A percentile compares a stretch with the other conserved stretches of the same genome.
Evolutionary conservation across 1,140 invertebrate genomes (phyloP).

Genomic region (Aphis gossypii): DNA sequence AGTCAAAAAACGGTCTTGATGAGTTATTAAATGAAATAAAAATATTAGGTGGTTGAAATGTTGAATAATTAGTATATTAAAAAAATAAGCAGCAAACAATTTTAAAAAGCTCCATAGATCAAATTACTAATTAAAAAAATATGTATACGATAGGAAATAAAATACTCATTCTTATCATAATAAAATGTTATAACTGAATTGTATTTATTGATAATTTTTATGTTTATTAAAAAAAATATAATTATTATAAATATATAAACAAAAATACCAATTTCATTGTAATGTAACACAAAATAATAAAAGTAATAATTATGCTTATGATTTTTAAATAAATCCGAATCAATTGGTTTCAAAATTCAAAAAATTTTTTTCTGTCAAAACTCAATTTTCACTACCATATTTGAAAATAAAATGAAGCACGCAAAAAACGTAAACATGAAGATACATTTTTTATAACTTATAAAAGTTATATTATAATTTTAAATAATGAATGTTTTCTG

Average conservation of each 20-base stretch:
- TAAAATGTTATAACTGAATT: background rate
- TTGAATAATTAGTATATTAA: background rate
- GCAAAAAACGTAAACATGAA: background rate
- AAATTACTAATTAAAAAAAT: background rate
- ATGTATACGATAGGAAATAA: background rate
- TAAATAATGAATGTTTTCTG: background rate
- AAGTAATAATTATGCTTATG: background rate
- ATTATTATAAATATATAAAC: background rate
- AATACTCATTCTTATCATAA: background rate
- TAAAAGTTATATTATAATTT: background rate
- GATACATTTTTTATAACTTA: background rate
- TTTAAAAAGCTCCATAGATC: background rate
- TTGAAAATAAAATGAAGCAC: background rate
- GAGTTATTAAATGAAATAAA: background rate
- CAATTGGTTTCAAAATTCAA: background rate
- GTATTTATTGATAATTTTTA: background rate
- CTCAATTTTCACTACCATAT: background rate
- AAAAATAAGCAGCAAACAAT: background rate
- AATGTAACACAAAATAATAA: background rate
- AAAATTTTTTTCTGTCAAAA: background rate
- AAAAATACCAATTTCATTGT: background rate
- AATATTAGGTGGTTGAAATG: background rate
- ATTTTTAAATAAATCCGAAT: background rate
- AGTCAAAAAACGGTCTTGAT: background rate
- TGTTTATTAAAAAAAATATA: background rate